Evolutionary conservation across 2,113 vertebrate genomes (phyloP), one percentile per base, ranked within the genome.

Genomic region (Tylochromis polylepis): DNA sequence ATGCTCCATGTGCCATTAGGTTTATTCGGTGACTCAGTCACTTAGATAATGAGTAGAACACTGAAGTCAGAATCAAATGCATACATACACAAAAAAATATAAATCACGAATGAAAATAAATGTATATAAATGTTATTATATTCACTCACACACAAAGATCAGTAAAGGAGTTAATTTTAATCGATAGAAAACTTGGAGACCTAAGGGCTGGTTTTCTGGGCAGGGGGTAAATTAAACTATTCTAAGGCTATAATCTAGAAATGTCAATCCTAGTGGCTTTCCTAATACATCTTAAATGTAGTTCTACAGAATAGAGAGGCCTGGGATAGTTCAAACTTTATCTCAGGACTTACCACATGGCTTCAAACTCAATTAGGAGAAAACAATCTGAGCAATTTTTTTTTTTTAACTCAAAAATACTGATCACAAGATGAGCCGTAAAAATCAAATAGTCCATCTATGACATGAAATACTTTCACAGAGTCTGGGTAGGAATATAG

Each of bases 111-210:
- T 22, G 8, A 79, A 87, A 83, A 58, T 34, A 77, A 58, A 78
- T 43, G 18, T 1, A 24, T 29, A 67, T 43, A 53, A 83, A 18
- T 53, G 29, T 80, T 80, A 75, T 15, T 53, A 81, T 24, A 57
- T 15, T 46, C 22, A 38, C 43, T 57, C n/a, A 5, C 24, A 3
- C 20, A 81, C 15, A 72, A 53, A n/a, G 51, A 86, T 88, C 89
- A 77, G 60, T 83, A 77, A 16, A n/a, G 16, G 16, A 80, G 56
- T 80, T 67, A 29, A 34, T 15, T 83, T 81, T 27, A 65, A 87
- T 53, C 82, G 59, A 86, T 87, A 51, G 11, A 49, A 56, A 79
- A 57, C 31, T 62, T 31, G 6, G 59, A 62, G 55, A 65, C 18
- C 81, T 6, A 31, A 11, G 24, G 58, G 70, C n/a, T 11, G 24